Conservation (phyloP, 1,140 invertebrate genomes). For the Ceratosolen fusciceps region DNA sequence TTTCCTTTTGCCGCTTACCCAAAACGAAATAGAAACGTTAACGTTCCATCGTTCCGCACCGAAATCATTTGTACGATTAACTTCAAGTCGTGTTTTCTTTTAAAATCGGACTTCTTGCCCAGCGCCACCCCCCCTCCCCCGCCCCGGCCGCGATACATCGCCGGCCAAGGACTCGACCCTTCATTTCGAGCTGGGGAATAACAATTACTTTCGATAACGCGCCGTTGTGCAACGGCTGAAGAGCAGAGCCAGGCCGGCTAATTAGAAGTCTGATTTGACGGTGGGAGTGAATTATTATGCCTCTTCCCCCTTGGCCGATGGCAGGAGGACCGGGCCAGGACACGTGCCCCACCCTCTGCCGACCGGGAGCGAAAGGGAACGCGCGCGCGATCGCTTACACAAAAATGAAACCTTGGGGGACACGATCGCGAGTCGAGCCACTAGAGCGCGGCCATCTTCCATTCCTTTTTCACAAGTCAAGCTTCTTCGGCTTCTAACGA, state of each 20-base stretch:
- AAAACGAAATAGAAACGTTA: not conserved
- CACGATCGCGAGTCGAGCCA: slow-evolving; percentile 16
- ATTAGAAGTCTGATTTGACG: not conserved
- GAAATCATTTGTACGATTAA: not conserved
- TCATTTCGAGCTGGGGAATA: not conserved
- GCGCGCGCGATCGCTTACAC: slow-evolving; percentile 31
- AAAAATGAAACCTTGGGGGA: slow-evolving; percentile 32
- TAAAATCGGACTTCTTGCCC: not conserved
- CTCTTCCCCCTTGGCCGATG: not conserved
- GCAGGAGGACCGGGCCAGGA: too few species aligned
- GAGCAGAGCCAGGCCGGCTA: not conserved
- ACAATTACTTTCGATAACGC: not conserved
- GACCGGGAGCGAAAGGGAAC: slow-evolving; percentile 26
- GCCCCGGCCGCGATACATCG: too few species aligned
- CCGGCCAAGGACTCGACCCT: too few species aligned
- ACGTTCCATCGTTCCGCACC: not conserved
- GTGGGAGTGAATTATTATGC: not conserved
- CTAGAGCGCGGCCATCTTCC: slow-evolving; percentile 41
- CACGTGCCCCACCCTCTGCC: slow-evolving; percentile 1
- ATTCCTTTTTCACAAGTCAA: slow-evolving; percentile 22
- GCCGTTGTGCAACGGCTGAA: not conserved
- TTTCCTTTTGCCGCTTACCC: not conserved
- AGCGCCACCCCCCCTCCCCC: too few species aligned
- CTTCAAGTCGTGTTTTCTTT: not conserved
- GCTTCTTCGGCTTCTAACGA: not conserved